phyloP scores from a whole-genome alignment of 2,888 invertebrate genomes.

The Tachina fera region DNA sequence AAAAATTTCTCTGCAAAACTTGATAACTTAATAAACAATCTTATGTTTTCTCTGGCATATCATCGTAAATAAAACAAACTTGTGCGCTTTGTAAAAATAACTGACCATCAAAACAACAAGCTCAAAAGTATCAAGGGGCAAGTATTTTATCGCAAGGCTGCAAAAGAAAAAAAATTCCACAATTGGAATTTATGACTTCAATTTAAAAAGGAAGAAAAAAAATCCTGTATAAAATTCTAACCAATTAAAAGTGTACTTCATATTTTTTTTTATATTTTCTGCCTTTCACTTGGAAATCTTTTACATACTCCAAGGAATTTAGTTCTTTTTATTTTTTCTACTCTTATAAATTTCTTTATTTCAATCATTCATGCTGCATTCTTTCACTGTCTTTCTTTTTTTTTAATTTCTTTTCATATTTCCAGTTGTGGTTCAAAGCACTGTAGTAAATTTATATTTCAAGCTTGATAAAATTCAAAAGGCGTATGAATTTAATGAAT shows the following conservation, averaged over 20 bases:
- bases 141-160: background rate
- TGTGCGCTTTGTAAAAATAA: background rate
- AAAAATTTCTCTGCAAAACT: background rate
- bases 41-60: background rate
- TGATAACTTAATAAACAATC: background rate
- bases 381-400: conserved; percentile 12
- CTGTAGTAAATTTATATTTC: conserved; percentile 35
- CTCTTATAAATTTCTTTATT: conserved; percentile 26
- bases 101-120: background rate
- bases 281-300: conserved; percentile 37
- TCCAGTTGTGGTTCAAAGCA: conserved; percentile 1
- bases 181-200: conserved; percentile 19
- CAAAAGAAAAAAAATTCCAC: background rate
- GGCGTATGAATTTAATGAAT: conserved; percentile 63
- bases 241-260: conserved; percentile 49
- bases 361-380: background rate
- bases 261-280: conserved; percentile 29
- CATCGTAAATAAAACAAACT: background rate
- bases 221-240: conserved; percentile 16
- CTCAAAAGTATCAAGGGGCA: background rate
- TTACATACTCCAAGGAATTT: conserved; percentile 54
- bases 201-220: background rate
- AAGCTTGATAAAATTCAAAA: conserved; percentile 58
- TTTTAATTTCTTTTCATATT: conserved; percentile 15
- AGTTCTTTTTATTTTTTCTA: background rate